Base-by-base conservation (phyloP, 2,888 invertebrate species). In the Venustoraphidia nigricollis region DNA sequence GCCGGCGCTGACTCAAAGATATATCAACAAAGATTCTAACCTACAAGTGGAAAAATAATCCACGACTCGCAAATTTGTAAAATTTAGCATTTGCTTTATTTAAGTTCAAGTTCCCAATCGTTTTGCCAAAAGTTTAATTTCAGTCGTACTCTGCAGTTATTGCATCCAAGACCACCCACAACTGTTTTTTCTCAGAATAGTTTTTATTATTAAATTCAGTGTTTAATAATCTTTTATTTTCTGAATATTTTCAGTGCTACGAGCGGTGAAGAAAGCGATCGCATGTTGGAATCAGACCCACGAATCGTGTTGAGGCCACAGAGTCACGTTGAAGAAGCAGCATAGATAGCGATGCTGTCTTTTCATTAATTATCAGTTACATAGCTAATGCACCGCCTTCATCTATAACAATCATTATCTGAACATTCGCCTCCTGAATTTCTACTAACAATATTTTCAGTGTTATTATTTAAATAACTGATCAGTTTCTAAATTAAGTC, bases 261-360 rank as follows among this genome's bases (percentile, higher is more conserved):
- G 58, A 79, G 78, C 69, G 77, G 77, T 60, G 83, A 83, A 63
- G 84, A 84, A 62, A 80, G 80, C 56, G 83, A 83, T 63, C 77
- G 82, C 56, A 83, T 83, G 81, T 68, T 83, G 55, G 83, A 83
- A 61, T 77, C 79, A 35, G 79, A 83, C 61, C 83, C 83, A 46
- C 65, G 77, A 57, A 77, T 77, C 58, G 76, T 77, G 34, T 64
- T 77, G 44, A 71, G 76, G 57, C 81, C 83, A 17, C 70, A 81
- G 53, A 81, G 81, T 64, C 68, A 72, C 52, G 70, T 71, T 46
- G 75, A 75, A 59, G 76, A 75, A 57, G 72, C 72, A 46, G 43
- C 42, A 37, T 47, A 47, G 11, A 9, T 27, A 42, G 17, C 11
- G 17, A 34, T 9, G 10, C 34, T 42, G 27, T 11, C 11, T 42